Evolutionary conservation across 2,888 invertebrate genomes (phyloP).

Genomic region (Caenorhabditis uteleia): DNA sequence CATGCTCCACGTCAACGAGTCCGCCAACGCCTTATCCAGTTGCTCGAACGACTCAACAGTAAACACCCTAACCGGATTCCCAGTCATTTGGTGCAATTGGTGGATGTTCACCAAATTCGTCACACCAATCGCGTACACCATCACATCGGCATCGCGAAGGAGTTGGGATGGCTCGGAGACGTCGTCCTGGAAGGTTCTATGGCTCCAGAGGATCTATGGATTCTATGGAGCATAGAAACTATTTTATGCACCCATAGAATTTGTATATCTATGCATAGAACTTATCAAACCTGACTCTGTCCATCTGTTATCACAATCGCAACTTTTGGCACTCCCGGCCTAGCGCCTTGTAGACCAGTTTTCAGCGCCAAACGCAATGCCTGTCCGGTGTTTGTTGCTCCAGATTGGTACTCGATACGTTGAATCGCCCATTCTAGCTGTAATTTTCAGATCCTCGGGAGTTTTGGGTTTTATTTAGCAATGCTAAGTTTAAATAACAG

Average conservation of each 20-base stretch:
- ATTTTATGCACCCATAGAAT: neutral
- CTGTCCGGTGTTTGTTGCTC: slow-evolving; percentile 68
- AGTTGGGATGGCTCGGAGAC: slow-evolving; percentile 65
- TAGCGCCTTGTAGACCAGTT: slow-evolving; percentile 55
- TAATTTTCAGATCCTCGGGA: no score
- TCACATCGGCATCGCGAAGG: slow-evolving; percentile 67
- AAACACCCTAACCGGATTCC: slow-evolving; percentile 65
- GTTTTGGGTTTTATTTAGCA: no score
- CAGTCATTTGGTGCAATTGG: slow-evolving; percentile 69
- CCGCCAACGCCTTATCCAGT: slow-evolving; percentile 63
- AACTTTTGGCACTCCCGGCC: slow-evolving; percentile 69
- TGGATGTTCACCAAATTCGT: slow-evolving; percentile 67
- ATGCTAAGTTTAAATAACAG: neutral
- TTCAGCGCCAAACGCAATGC: slow-evolving; percentile 60
- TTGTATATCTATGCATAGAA: no score
- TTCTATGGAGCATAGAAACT: no score
- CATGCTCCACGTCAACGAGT: slow-evolving; percentile 68
- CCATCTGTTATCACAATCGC: slow-evolving; percentile 71
- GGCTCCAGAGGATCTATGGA: neutral
- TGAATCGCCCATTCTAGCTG: slow-evolving; percentile 66
- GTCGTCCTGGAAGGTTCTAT: slow-evolving; percentile 51
- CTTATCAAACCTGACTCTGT: slow-evolving; percentile 61
- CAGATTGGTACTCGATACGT: slow-evolving; percentile 61
- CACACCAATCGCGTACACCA: slow-evolving; percentile 70
- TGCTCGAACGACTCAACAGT: slow-evolving; percentile 68